Conservation (phyloP, 2,797 vertebrate genomes). For the Leuciscus waleckii region DNA sequence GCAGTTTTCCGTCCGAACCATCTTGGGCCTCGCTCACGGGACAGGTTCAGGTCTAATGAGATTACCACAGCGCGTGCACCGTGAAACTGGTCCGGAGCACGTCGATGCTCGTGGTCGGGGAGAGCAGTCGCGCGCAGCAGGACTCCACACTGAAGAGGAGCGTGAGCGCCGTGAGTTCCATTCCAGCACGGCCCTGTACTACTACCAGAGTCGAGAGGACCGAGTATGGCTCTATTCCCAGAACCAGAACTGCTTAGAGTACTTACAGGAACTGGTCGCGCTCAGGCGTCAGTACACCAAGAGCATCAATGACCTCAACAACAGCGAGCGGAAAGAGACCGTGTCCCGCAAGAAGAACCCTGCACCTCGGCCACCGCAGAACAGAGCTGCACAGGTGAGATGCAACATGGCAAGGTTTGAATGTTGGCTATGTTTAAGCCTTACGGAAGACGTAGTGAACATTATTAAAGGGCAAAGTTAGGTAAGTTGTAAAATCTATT, state of each 20-base stretch:
- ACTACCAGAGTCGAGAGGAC: conserved; percentile 88
- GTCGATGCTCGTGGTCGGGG: conserved; percentile 90
- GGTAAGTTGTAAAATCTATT: background rate
- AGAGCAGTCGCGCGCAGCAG: conserved; percentile 74
- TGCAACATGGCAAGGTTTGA: too few relatives aligned
- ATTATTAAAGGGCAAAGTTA: background rate
- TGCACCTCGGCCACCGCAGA: conserved; percentile 66
- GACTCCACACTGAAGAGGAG: conserved; percentile 86
- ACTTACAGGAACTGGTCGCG: conserved; percentile 91
- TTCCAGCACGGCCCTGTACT: conserved; percentile 75
- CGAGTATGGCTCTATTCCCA: conserved; percentile 89
- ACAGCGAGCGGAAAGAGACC: conserved; percentile 68
- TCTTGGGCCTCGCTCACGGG: conserved; percentile 64
- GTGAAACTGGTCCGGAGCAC: conserved; percentile 91
- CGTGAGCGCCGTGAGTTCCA: conserved; percentile 87
- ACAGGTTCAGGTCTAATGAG: conserved; percentile 69
- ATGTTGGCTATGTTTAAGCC: background rate
- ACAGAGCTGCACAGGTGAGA: conserved; percentile 77
- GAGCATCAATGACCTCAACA: conserved; percentile 83
- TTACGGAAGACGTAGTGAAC: background rate
- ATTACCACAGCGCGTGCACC: conserved; percentile 79
- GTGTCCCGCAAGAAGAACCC: conserved; percentile 76
- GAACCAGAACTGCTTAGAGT: conserved; percentile 92
- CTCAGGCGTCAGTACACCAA: conserved; percentile 89
- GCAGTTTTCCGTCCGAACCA: conserved; percentile 86